Conservation (phyloP, 2,113 vertebrate species). For the Odocoileus virginianus region DNA sequence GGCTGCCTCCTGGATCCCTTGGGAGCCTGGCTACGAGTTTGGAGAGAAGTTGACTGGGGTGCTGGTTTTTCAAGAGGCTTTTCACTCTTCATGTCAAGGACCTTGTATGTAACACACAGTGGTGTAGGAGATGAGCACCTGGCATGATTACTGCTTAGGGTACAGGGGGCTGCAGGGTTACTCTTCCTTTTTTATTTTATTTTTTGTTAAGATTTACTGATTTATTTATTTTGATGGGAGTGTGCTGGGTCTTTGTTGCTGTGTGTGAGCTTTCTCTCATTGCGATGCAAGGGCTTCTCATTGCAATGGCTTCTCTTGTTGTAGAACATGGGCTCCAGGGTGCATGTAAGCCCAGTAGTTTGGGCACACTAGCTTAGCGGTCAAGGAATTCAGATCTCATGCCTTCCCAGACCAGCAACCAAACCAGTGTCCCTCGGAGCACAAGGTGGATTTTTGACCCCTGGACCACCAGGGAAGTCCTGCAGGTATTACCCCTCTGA, state of each 20-base stretch:
- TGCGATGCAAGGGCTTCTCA: fast-evolving
- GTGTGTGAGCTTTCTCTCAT: fast-evolving
- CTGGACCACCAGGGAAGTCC: background rate
- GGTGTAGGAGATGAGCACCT: background rate
- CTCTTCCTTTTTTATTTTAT: background rate
- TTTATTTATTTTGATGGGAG: background rate
- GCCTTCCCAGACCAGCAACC: background rate
- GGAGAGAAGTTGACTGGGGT: background rate
- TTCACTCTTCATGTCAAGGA: background rate
- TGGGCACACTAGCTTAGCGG: background rate
- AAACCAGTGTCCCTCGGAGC: background rate
- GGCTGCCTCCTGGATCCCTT: background rate
- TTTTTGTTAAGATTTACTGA: background rate
- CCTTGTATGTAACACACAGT: fast-evolving
- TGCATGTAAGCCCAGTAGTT: background rate
- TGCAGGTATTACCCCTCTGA: background rate
- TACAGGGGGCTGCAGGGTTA: background rate
- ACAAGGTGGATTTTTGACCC: background rate
- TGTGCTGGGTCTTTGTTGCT: background rate
- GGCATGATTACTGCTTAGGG: no score
- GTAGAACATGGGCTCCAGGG: background rate
- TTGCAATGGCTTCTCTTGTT: background rate
- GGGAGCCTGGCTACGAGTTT: background rate
- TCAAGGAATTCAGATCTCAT: background rate
- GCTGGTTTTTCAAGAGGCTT: background rate